Percentiles rank a stretch among this genome's conserved stretches.
These are phyloP conservation scores for Mirounga angustirostris DNA, from an alignment of 2,113 vertebrate genomes.

Conservation along the genomic window DNA sequence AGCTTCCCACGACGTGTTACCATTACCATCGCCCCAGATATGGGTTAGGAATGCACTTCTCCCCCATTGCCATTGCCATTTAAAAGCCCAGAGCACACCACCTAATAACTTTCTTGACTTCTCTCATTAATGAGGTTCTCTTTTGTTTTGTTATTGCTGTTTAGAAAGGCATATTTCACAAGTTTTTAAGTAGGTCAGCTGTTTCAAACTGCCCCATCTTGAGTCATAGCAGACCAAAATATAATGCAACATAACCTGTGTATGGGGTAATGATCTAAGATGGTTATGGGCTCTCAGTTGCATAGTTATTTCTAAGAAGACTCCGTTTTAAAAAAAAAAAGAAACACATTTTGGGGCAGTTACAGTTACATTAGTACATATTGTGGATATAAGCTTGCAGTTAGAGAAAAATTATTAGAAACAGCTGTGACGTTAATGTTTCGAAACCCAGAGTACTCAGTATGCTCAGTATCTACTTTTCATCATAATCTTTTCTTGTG, in stretches of 20 bases:
- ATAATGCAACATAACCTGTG: slow-evolving; percentile 23
- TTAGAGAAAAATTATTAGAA: slow-evolving; percentile 81
- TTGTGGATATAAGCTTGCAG: slow-evolving; percentile 79
- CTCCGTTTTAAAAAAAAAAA: slow-evolving; percentile 74
- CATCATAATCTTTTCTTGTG: slow-evolving; percentile 75
- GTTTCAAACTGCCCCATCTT: not conserved
- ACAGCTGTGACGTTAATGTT: slow-evolving; percentile 81
- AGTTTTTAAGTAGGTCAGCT: slow-evolving; percentile 27
- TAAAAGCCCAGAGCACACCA: not conserved
- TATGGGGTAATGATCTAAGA: not conserved
- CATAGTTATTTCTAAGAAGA: slow-evolving; percentile 68
- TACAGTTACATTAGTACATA: slow-evolving; percentile 80
- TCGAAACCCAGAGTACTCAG: slow-evolving; percentile 70
- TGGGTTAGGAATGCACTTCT: not conserved
- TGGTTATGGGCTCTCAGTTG: not conserved
- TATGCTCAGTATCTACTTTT: slow-evolving; percentile 76
- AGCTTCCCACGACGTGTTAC: not conserved
- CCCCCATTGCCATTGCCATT: not conserved
- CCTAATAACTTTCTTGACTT: not conserved
- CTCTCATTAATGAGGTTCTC: not conserved
- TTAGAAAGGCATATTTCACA: slow-evolving; percentile 51
- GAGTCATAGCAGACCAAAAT: not conserved
- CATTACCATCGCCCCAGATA: not conserved
- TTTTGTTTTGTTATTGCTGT: not conserved
- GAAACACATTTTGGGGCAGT: slow-evolving; percentile 65